A percentile compares a stretch with the other conserved stretches of the same genome.
Evolutionary conservation across 2,888 invertebrate species (phyloP).

Genomic region (Lobophora halterata): DNA sequence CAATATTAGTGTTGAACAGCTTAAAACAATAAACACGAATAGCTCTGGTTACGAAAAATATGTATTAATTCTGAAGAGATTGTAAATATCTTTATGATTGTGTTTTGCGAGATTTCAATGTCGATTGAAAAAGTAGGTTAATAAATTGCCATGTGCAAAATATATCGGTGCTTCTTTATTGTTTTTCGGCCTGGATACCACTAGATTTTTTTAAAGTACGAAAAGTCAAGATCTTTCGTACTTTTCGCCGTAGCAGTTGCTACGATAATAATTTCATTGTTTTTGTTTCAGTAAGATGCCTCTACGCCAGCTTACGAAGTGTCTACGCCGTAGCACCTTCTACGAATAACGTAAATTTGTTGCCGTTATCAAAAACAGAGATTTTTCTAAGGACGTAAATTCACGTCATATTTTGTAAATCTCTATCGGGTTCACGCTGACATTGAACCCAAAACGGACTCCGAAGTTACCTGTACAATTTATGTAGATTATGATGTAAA

Average conservation of each 20-base stretch:
- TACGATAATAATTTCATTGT: too few relatives aligned
- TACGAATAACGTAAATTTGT: conserved; percentile 18
- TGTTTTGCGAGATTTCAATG: conserved; percentile 3
- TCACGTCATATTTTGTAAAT: conserved; percentile 23
- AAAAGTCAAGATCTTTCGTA: too few relatives aligned
- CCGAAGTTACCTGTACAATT: conserved; percentile 1
- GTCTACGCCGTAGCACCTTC: conserved; percentile 21
- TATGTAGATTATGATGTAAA: conserved; percentile 8
- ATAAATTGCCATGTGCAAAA: conserved; percentile 2
- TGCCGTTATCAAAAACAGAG: conserved; percentile 15
- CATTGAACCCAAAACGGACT: conserved; percentile 27
- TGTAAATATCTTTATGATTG: conserved; percentile 13
- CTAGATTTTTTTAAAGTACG: too few relatives aligned
- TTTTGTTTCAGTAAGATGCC: too few relatives aligned
- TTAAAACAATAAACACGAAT: conserved; percentile 22
- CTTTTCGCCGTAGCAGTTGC: too few relatives aligned
- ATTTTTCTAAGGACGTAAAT: conserved; percentile 16
- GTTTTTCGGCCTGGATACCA: too few relatives aligned
- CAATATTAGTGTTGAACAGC: conserved; percentile 10
- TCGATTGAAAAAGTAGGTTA: conserved; percentile 9
- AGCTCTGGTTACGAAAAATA: conserved; percentile 6
- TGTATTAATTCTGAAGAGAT: conserved; percentile 8
- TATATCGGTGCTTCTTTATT: too few relatives aligned
- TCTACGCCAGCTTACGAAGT: conserved; percentile 23
- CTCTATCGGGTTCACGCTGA: conserved; percentile 18